Conservation (phyloP, 2,888 invertebrate species). For the Andrena haemorrhoa region DNA sequence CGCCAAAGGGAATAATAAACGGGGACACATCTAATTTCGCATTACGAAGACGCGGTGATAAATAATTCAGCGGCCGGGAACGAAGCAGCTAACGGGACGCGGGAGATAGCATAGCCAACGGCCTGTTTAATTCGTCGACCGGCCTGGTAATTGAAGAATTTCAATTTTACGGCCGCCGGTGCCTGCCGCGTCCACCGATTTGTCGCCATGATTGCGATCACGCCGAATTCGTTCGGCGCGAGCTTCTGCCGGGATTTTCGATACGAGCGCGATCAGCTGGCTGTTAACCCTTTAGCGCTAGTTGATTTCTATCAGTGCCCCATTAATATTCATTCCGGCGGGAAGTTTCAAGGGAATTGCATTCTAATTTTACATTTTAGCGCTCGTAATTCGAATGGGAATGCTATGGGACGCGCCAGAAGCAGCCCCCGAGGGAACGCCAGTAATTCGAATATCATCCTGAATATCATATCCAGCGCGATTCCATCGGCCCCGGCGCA, state of each 20-base stretch:
- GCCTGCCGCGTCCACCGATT: no score
- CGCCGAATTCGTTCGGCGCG: background rate
- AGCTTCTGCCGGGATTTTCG: background rate
- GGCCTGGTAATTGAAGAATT: conserved; percentile 4
- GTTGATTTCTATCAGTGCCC: no score
- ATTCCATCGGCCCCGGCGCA: background rate
- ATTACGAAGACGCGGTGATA: conserved; percentile 45
- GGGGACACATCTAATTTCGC: conserved; percentile 45
- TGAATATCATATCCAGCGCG: background rate
- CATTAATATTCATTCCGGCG: no score
- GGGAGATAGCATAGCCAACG: background rate
- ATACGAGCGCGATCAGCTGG: no score
- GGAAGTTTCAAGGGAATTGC: background rate
- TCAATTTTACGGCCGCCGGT: background rate
- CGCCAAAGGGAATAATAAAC: conserved; percentile 62
- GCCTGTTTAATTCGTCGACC: conserved; percentile 27
- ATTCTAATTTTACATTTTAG: background rate
- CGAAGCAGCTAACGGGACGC: background rate
- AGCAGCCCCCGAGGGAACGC: background rate
- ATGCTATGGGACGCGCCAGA: background rate
- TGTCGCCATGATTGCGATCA: background rate
- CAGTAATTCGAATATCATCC: background rate
- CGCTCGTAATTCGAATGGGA: background rate
- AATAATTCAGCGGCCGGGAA: conserved; percentile 41
- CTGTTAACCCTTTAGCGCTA: no score